These are phyloP conservation scores for Polyommatus icarus DNA, from an alignment of 2,888 invertebrate genomes.

Conservation along the genomic window DNA sequence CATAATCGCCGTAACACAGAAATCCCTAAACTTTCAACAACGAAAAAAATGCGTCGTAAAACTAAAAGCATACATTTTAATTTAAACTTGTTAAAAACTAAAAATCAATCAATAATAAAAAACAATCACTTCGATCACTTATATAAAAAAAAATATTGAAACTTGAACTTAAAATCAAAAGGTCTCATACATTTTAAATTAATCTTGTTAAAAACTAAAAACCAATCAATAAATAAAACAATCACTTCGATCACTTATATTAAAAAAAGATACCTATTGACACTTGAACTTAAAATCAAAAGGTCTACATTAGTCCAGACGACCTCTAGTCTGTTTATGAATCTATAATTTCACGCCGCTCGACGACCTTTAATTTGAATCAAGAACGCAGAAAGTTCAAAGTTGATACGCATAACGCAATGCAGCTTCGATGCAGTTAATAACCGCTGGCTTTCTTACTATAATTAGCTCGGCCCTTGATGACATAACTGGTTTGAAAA, in stretches of 20 bases:
- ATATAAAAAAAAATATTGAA: neutral
- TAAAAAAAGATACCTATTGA: neutral
- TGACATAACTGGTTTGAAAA: neutral
- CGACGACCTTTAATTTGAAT: neutral
- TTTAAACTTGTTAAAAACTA: no score
- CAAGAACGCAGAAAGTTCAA: conserved; percentile 2
- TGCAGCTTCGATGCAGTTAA: conserved; percentile 7
- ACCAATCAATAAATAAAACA: no score
- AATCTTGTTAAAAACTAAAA: neutral
- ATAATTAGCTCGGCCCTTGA: neutral
- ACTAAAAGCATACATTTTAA: neutral
- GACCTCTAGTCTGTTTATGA: conserved; percentile 21
- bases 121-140: no score
- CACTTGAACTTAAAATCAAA: conserved; percentile 7
- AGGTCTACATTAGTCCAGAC: conserved; percentile 10
- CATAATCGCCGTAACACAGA: no score
- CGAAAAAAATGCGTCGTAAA: neutral
- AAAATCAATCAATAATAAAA: no score
- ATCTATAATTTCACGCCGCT: neutral
- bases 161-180: neutral
- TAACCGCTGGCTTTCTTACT: neutral
- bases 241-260: neutral
- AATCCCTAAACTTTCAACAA: neutral
- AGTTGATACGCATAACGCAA: conserved; percentile 10
- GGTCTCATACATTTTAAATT: neutral